Percentiles rank a stretch among this genome's conserved stretches.
Evolutionary conservation across 2,888 invertebrate species (phyloP).

Genomic region (Anarsia innoxiella): DNA sequence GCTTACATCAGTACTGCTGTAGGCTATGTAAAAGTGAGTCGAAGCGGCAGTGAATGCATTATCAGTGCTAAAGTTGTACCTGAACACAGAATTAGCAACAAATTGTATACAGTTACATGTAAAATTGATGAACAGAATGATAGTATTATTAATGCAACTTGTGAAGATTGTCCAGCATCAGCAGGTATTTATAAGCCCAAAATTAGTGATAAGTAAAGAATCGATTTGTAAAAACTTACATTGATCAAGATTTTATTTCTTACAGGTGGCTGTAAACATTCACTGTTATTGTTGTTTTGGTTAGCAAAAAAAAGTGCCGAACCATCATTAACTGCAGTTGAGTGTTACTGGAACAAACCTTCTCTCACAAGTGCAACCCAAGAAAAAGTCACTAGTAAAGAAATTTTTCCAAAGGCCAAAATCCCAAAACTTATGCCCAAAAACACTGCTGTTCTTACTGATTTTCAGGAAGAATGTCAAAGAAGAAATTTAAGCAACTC

Average conservation of each 20-base stretch:
- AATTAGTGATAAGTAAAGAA: no score
- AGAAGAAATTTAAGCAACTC: no score
- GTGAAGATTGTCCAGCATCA: not conserved
- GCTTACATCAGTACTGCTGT: not conserved
- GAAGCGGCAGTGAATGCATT: not conserved
- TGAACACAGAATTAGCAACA: not conserved
- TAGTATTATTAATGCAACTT: not conserved
- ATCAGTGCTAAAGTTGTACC: not conserved
- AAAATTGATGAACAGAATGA: not conserved
- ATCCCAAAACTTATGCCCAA: no score
- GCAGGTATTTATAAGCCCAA: not conserved
- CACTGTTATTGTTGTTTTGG: not conserved
- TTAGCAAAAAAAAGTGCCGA: not conserved
- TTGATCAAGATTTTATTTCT: no score
- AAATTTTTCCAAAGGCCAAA: no score
- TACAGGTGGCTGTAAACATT: slow-evolving; percentile 1
- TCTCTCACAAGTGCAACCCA: no score
- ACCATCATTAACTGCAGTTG: not conserved
- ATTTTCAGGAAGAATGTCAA: no score
- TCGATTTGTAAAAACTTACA: no score
- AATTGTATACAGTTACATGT: not conserved
- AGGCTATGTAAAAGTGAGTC: not conserved
- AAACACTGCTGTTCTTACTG: no score
- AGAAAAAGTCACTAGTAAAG: no score
- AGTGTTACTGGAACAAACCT: not conserved